These are phyloP conservation scores for Petrocephalus zakoni DNA, from an alignment of 2,113 vertebrate species.

Conservation along the genomic window DNA sequence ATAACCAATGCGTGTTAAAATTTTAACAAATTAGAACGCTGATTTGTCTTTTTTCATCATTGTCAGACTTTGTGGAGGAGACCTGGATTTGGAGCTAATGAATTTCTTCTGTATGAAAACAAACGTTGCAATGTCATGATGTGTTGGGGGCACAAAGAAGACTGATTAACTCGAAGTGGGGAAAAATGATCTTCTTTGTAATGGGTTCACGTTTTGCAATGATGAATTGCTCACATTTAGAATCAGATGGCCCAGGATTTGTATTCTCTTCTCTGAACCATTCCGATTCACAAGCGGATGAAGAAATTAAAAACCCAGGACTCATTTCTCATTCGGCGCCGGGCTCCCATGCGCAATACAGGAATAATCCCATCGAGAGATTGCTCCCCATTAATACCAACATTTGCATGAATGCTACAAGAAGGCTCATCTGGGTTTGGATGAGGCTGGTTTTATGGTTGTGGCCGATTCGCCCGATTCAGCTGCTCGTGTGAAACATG, in stretches of 20 bases:
- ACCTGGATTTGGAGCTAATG: constrained; percentile 7
- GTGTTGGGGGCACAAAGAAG: constrained; percentile 1
- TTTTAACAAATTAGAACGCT: not conserved
- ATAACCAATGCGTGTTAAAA: not conserved
- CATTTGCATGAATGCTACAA: constrained; percentile 6
- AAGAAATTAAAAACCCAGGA: constrained; percentile 10
- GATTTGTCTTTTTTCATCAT: not conserved
- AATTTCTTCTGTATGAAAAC: not conserved
- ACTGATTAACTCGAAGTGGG: not conserved
- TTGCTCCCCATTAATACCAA: not conserved
- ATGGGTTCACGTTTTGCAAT: not conserved
- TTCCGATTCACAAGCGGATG: not conserved
- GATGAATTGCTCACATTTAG: constrained; percentile 1
- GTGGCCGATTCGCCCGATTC: not conserved
- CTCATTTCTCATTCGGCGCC: not conserved
- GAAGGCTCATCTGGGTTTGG: not conserved
- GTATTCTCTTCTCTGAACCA: not conserved
- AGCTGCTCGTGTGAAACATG: not conserved
- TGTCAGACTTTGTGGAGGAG: not conserved
- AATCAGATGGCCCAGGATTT: not conserved
- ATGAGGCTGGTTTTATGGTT: not conserved
- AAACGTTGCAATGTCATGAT: not conserved
- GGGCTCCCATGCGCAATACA: not conserved
- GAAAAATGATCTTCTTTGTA: constrained; percentile 10
- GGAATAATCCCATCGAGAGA: not conserved